Conservation (phyloP, 2,797 vertebrate species). For the Austrolebias charrua region DNA sequence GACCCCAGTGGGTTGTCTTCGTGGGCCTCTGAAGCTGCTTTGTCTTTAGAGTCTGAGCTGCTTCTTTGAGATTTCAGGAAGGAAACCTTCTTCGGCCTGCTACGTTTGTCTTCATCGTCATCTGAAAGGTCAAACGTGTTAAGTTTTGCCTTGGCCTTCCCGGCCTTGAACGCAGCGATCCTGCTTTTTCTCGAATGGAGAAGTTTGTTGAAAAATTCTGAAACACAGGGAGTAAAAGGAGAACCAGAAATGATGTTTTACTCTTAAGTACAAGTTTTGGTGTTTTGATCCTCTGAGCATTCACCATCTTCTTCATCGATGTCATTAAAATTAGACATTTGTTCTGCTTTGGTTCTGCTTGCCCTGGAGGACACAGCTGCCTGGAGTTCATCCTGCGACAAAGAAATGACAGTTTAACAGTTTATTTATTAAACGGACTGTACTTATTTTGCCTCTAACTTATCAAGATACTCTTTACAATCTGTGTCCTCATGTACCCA, state of each 20-base stretch:
- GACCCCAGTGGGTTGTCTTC: slow-evolving; percentile 17
- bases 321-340: slow-evolving; percentile 80
- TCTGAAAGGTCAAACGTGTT: slow-evolving; percentile 81
- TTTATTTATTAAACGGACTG: no score
- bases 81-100: slow-evolving; percentile 74
- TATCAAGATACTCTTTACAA: no score
- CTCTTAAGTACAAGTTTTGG: neutral
- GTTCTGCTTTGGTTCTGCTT: slow-evolving; percentile 64
- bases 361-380: slow-evolving; percentile 80
- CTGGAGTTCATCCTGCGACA: slow-evolving; percentile 83
- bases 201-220: slow-evolving; percentile 75
- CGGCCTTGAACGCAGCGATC: slow-evolving; percentile 52
- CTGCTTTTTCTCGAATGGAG: slow-evolving; percentile 72
- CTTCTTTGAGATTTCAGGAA: slow-evolving; percentile 79
- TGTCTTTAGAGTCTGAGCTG: slow-evolving; percentile 16
- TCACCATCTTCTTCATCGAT: slow-evolving; percentile 81
- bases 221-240: slow-evolving; percentile 20
- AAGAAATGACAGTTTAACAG: slow-evolving; percentile 9
- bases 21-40: slow-evolving; percentile 9
- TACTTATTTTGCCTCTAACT: no score
- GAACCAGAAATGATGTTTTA: no score
- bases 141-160: slow-evolving; percentile 67
- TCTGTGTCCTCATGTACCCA: no score
- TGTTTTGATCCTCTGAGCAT: slow-evolving; percentile 1
- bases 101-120: slow-evolving; percentile 76